Evolutionary conservation across 2,113 vertebrate species (phyloP).

Genomic region (Oceanites oceanicus): DNA sequence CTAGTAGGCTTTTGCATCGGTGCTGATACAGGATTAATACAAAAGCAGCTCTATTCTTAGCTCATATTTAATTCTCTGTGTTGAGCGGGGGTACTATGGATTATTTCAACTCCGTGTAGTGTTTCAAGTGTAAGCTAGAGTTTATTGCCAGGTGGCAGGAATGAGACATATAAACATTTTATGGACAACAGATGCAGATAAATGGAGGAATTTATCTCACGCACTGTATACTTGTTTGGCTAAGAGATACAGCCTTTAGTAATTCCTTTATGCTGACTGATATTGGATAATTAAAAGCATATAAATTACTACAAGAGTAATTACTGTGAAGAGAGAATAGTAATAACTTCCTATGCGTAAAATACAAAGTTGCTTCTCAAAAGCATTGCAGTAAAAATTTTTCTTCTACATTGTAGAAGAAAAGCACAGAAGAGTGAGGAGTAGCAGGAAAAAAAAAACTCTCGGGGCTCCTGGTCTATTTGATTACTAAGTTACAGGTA

Average conservation of each 20-base stretch:
- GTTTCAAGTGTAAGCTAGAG: slow-evolving; percentile 58
- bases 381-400: background rate
- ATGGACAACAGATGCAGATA: slow-evolving; percentile 75
- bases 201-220: slow-evolving; percentile 54
- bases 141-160: slow-evolving; percentile 71
- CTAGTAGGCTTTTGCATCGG: background rate
- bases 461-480: background rate
- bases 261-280: slow-evolving; percentile 30
- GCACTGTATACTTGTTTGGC: slow-evolving; percentile 11
- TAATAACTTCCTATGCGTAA: background rate
- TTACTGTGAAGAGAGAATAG: background rate
- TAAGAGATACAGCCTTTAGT: background rate
- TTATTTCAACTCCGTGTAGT: slow-evolving; percentile 50
- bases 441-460: background rate
- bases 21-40: background rate
- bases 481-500: background rate
- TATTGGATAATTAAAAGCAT: slow-evolving; percentile 8
- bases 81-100: background rate
- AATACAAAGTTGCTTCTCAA: background rate
- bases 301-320: background rate
- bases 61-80: slow-evolving; percentile 23
- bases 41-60: slow-evolving; percentile 42
- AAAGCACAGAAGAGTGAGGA: background rate
- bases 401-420: background rate
- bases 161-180: slow-evolving; percentile 71